Conservation (phyloP, 2,888 invertebrate species). For the Drosophila mercatorum region DNA sequence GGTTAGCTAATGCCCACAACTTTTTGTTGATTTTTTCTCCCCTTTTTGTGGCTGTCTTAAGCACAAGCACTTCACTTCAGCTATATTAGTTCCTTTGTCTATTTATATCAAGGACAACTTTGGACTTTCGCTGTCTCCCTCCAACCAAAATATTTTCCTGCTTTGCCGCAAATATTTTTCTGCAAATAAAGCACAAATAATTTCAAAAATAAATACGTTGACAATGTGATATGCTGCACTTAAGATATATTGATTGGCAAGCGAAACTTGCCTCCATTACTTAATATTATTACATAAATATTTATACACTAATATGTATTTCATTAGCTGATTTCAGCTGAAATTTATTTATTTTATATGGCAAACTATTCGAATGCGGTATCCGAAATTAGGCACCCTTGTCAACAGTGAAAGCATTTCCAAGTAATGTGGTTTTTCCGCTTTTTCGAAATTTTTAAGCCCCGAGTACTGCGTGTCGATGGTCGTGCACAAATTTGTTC, state of each 20-base stretch:
- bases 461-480: neutral
- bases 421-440: neutral
- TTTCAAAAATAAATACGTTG: slow-evolving; percentile 1
- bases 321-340: neutral
- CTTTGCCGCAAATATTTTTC: slow-evolving; percentile 13
- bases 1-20: slow-evolving; percentile 44
- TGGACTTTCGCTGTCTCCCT: slow-evolving; percentile 1
- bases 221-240: neutral
- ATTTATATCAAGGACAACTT: slow-evolving; percentile 17
- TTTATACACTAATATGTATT: neutral
- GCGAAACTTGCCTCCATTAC: neutral
- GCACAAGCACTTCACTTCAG: slow-evolving; percentile 25
- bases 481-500: slow-evolving; percentile 37
- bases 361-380: slow-evolving; percentile 12
- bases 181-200: slow-evolving; percentile 34
- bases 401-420: neutral
- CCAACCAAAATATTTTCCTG: slow-evolving; percentile 5
- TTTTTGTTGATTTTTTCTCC: neutral
- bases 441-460: neutral
- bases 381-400: neutral
- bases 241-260: neutral
- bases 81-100: slow-evolving; percentile 34
- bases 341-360: slow-evolving; percentile 1
- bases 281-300: neutral
- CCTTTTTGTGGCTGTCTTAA: neutral